Evolutionary conservation across 2,113 vertebrate genomes (phyloP), one percentile per base, ranked within the genome.

Genomic region (Larimichthys polyactis): DNA sequence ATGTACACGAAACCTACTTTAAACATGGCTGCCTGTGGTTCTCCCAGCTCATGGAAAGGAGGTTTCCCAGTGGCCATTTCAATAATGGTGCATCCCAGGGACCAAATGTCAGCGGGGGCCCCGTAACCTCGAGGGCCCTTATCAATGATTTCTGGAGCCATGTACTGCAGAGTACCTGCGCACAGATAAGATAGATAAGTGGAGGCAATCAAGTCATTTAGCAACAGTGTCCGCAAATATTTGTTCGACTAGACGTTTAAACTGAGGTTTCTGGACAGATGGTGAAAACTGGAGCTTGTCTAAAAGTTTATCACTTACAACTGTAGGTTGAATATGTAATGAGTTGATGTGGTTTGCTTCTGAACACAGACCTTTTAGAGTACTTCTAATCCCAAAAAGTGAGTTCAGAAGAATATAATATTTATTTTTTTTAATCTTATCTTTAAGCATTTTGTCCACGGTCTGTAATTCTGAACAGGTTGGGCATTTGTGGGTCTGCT

Each of bases 11-110:
- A 0, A 0, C 51, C 59, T 65, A 99, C 98, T 97, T 99, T 99
- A 94, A 99, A 99, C 98, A 99, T 99, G 49, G 98, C 98, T n/a
- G 98, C 98, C 84, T 99, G 98, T 1, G 98, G 98, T 62, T 99
- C 98, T 78, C 98, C 98, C 62, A 99, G 93, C 82, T 99, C 98
- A 43, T 99, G 97, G 84, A 99, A 99, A 0, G 98, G 98, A 3
- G 98, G 98, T 76, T 99, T 99, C 40, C 98, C 98, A 0, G 98
- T 99, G 46, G 98, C 98, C 98, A 99, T 99, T 92, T 99, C 98
- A 60, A 99, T 99, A 89, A 99, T 98, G 0, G 98, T 99, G 80
- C 98, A 99, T 27, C 98, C 98, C 90, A 99, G 83, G 24, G 98
- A 99, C 98, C 98, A 99, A 90, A 99, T 99, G 86, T 99, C 98